Evolutionary conservation across 2,113 vertebrate genomes (phyloP).

Genomic region (Lycocorax pyrrhopterus): DNA sequence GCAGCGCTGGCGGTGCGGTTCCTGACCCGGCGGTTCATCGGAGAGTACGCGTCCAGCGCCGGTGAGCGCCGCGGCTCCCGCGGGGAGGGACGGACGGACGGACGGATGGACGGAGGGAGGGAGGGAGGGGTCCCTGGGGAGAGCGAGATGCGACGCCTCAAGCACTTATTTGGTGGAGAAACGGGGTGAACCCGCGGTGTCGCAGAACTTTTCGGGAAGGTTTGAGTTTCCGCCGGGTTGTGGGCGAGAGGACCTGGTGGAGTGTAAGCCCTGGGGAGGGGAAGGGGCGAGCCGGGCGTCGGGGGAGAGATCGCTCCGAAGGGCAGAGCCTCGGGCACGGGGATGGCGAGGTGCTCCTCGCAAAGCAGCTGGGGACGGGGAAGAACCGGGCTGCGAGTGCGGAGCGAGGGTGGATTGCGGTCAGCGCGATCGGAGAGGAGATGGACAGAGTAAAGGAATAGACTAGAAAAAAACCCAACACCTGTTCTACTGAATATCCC

Average conservation of each 20-base stretch:
- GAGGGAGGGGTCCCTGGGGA: too few relatives aligned
- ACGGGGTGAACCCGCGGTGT: fast-evolving
- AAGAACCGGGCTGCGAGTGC: background rate
- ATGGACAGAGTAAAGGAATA: background rate
- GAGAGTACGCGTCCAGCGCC: slow-evolving; percentile 82
- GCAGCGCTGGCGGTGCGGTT: slow-evolving; percentile 85
- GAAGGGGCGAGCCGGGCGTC: fast-evolving
- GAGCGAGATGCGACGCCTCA: fast-evolving
- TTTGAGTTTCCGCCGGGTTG: background rate
- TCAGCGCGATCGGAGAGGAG: background rate
- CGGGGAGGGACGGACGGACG: background rate
- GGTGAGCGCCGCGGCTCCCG: slow-evolving; percentile 66
- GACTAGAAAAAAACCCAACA: fast-evolving
- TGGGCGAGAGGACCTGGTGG: fast-evolving
- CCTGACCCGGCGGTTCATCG: slow-evolving; percentile 82
- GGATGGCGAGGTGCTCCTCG: fast-evolving
- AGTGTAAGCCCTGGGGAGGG: fast-evolving
- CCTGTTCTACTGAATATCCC: background rate
- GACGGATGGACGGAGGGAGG: background rate
- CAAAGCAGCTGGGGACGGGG: background rate
- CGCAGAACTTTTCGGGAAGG: fast-evolving
- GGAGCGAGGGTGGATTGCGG: fast-evolving
- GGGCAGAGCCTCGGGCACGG: fast-evolving
- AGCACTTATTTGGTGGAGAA: fast-evolving
- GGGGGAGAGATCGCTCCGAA: background rate